Percentiles rank a stretch among this genome's conserved stretches.
Evolutionary conservation across 1,140 invertebrate genomes (phyloP).

Genomic region (Drosophila lowei): DNA sequence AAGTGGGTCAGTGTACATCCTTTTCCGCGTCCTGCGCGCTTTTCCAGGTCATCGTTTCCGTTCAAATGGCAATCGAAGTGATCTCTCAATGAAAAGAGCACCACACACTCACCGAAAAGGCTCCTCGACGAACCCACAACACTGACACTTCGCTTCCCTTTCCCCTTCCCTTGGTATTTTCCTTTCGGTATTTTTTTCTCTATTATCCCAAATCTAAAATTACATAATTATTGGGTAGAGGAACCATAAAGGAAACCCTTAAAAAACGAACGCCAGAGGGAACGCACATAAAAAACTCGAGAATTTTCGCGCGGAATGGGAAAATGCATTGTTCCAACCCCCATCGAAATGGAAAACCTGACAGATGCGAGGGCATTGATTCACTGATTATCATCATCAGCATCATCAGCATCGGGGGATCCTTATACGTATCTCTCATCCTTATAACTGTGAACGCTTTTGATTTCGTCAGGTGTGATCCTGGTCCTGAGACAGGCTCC

Average conservation of each 20-base stretch:
- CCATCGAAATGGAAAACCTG: slow-evolving; percentile 60
- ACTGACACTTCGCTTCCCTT: slow-evolving; percentile 60
- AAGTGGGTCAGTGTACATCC: slow-evolving; percentile 55
- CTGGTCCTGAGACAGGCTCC: background rate
- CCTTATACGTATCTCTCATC: slow-evolving; percentile 6
- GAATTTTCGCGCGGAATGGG: slow-evolving; percentile 77
- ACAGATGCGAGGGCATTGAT: slow-evolving; percentile 71
- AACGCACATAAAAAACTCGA: slow-evolving; percentile 72
- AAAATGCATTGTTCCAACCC: slow-evolving; percentile 62
- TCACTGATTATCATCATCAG: slow-evolving; percentile 53
- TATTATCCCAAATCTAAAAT: slow-evolving; percentile 65
- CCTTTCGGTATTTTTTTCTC: slow-evolving; percentile 22
- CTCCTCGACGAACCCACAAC: slow-evolving; percentile 21
- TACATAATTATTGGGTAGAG: slow-evolving; percentile 71
- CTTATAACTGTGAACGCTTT: slow-evolving; percentile 74
- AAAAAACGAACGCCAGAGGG: slow-evolving; percentile 24
- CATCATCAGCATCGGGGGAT: slow-evolving; percentile 8
- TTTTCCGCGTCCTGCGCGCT: slow-evolving; percentile 30
- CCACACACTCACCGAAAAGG: slow-evolving; percentile 4
- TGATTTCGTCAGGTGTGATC: slow-evolving; percentile 75
- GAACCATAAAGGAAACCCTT: slow-evolving; percentile 41
- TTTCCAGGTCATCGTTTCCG: slow-evolving; percentile 75
- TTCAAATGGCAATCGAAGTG: slow-evolving; percentile 51
- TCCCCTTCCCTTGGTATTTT: background rate
- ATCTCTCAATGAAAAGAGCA: slow-evolving; percentile 48